phyloP scores from a whole-genome alignment of 2,113 vertebrate species.

The Telmatochromis bifrenatus region DNA sequence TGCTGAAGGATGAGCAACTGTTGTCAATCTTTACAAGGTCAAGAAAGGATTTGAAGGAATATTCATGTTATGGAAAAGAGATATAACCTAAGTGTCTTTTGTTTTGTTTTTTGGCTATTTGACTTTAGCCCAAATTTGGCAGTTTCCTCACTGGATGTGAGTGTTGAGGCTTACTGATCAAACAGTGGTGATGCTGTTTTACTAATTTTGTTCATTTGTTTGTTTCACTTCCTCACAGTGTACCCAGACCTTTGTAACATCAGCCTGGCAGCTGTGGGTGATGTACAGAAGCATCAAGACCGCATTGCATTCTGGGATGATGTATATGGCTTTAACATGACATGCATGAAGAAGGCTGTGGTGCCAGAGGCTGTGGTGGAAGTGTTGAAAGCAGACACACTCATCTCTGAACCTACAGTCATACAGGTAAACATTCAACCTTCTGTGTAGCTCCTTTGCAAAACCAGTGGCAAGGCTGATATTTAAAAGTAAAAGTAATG shows the following conservation, averaged over 20 bases:
- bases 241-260: constrained; percentile 91
- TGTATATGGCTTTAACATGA: constrained; percentile 94
- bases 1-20: neutral
- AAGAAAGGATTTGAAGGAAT: neutral
- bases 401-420: constrained; percentile 79
- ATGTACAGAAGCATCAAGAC: constrained; percentile 73
- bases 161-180: neutral
- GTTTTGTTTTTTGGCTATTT: neutral
- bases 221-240: constrained; percentile 65
- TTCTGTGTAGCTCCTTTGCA: neutral
- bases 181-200: neutral
- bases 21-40: neutral
- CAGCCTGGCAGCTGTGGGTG: constrained; percentile 82
- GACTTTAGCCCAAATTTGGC: neutral
- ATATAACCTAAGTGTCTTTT: neutral
- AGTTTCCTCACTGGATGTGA: neutral
- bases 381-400: constrained; percentile 73
- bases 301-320: constrained; percentile 90
- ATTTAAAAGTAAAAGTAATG: neutral
- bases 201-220: neutral
- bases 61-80: neutral
- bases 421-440: constrained; percentile 77
- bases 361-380: constrained; percentile 86
- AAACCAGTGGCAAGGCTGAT: neutral
- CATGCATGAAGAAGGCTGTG: constrained; percentile 91